Evolutionary conservation across 2,113 vertebrate genomes (phyloP).

Genomic region (Perccottus glenii): DNA sequence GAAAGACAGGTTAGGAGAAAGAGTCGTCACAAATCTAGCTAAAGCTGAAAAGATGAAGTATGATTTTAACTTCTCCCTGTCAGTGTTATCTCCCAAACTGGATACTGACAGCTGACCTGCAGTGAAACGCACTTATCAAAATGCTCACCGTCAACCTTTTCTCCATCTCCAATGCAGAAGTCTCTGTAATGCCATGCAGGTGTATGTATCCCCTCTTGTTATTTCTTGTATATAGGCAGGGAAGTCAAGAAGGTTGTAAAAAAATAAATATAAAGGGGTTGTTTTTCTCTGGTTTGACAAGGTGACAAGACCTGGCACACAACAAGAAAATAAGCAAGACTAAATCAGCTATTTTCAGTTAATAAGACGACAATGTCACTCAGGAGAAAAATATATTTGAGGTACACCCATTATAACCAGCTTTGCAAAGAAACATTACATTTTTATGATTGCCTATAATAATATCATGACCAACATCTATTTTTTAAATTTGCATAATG

Average conservation of each 20-base stretch:
- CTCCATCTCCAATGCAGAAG: not conserved
- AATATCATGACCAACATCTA: too few species aligned
- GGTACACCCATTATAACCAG: not conserved
- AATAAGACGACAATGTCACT: conserved; percentile 32
- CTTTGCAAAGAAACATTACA: too few species aligned
- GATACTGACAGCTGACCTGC: not conserved
- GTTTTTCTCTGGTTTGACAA: conserved; percentile 19
- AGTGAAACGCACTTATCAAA: conserved; percentile 1
- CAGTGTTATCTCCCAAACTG: not conserved
- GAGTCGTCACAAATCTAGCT: too few species aligned
- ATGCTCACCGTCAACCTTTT: conserved; percentile 13
- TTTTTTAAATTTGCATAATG: too few species aligned
- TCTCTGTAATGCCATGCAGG: not conserved
- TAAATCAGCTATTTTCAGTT: conserved; percentile 11
- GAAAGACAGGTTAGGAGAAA: too few species aligned
- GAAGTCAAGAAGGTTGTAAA: not conserved
- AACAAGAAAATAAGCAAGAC: not conserved
- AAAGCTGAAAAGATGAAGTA: too few species aligned
- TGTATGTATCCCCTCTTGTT: conserved; percentile 14
- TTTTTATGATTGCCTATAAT: too few species aligned
- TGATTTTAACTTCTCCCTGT: not conserved
- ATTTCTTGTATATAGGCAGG: conserved; percentile 17
- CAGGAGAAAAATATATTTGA: too few species aligned
- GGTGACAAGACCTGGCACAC: conserved; percentile 3
- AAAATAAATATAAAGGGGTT: not conserved